Evolutionary conservation across 2,113 vertebrate species (phyloP).

Genomic region (Phyllostomus discolor): DNA sequence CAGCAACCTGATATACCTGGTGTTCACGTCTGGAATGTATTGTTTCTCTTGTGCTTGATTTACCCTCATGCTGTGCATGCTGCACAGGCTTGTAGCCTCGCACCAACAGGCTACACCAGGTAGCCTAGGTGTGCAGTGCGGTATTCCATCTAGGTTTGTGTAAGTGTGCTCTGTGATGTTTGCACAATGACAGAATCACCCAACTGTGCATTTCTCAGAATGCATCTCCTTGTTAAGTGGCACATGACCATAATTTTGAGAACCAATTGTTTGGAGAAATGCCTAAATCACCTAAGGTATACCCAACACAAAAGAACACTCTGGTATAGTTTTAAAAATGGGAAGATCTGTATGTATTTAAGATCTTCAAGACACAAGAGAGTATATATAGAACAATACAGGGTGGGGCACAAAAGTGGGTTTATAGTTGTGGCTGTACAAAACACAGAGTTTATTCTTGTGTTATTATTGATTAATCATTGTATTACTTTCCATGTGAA

Average conservation of each 20-base stretch:
- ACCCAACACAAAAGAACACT: neutral
- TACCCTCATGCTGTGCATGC: neutral
- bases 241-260: neutral
- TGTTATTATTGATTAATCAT: too few species aligned
- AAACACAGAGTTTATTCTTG: too few species aligned
- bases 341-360: neutral
- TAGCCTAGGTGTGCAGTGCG: neutral
- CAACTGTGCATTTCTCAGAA: neutral
- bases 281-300: neutral
- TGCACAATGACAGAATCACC: neutral
- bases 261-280: neutral
- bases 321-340: neutral
- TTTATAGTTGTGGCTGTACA: neutral
- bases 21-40: neutral
- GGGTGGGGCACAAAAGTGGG: neutral
- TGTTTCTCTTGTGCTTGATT: neutral
- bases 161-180: neutral
- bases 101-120: neutral
- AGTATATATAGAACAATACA: neutral
- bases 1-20: neutral
- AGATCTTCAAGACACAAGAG: neutral
- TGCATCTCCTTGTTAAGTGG: neutral
- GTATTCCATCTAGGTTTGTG: too few species aligned
- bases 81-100: neutral
- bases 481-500: too few species aligned